Base-by-base conservation (phyloP, 2,113 vertebrate species). In the Caranx melampygus region DNA sequence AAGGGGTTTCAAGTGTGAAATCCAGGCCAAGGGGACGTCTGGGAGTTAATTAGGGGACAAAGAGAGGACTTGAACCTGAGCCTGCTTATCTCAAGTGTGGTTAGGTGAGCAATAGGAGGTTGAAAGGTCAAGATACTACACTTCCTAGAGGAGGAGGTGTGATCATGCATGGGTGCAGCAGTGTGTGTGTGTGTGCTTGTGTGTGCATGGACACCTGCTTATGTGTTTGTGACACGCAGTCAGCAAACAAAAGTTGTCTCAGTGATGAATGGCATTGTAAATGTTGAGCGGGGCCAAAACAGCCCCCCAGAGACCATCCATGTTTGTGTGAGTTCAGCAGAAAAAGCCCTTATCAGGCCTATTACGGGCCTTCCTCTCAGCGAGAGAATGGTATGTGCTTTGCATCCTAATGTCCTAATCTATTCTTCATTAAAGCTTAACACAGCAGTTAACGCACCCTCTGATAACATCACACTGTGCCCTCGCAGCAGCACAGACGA, bases 341-440 rank as follows among this genome's bases (percentile, higher is more conserved):
- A 93, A 92, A 93, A 84, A 83, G 55, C 64, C 82, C 83, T 91
- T 93, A 93, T 93, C 89, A 31, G 81, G 86, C 88, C 77, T 79
- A 79, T 92, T 88, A 83, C 31, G 73, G 75, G 62, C 82, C 81
- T 78, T 78, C 68, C 87, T 75, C 75, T 82, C 81, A 83, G 85
- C 59, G 16, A 57, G 67, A 52, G 73, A 35, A 85, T 13, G 20
- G 70, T 71, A 77, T 71, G 77, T 55, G 83, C 87, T 81, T 85
- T 84, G 93, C 92, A 94, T 94, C 49, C 75, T 89, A 91, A 92
- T 92, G 89, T 83, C 81, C 81, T 89, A 90, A 93, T 94, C 92
- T 94, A 89, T 91, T 90, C 87, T 93, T 94, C 89, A 94, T 93
- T 93, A 93, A 93, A 90, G 87, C 92, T 87, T 82, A 91, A 91